Base-by-base conservation (phyloP, 2,888 invertebrate species). In the Cyaniris semiargus region DNA sequence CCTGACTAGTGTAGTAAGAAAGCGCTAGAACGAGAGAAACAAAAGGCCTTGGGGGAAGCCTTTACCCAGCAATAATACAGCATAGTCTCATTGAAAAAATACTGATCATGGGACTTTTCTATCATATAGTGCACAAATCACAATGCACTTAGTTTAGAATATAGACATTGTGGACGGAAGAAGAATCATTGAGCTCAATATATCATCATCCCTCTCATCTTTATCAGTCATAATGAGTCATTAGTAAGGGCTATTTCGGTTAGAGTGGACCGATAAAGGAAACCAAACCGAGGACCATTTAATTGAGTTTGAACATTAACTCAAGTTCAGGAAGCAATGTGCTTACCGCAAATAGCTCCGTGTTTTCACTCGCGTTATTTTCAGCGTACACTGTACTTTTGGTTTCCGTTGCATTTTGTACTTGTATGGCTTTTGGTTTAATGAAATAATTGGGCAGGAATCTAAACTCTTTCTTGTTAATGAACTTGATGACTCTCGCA, bases 231-330 rank as follows among this genome's bases (percentile, higher is more conserved):
- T 85, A 88, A 89, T 86, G 85, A 87, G 84, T 87, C 86, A 84
- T 83, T 83, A 82, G 83, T 85, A 86, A 85, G 79, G 76, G 87
- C 85, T 91, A 91, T 92, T 91, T 89, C 81, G 82, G 87, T 84
- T 83, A 86, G 86, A 92, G 92, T 89, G 91, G 83, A 79, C 79
- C 84, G 90, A 90, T 91, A 91, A 88, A 84, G 83, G 82, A 79
- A 83, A 82, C 84, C 85, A 86, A 79, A 78, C 80, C 81, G 79
- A 83, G 80, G 79, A 81, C 79, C 81, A 77, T 80, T 82, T 83
- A 82, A 86, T 88, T 85, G 85, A 86, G 84, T 83, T 83, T 81
- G 82, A 86, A 87, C 86, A 86, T 88, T 87, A 88, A 84, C 81
- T 80, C 77, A 82, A 78, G 81, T 81, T 81, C 82, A 81, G 83